Evolutionary conservation across 2,888 invertebrate genomes (phyloP).

Genomic region (Sinhomidia bicolor): DNA sequence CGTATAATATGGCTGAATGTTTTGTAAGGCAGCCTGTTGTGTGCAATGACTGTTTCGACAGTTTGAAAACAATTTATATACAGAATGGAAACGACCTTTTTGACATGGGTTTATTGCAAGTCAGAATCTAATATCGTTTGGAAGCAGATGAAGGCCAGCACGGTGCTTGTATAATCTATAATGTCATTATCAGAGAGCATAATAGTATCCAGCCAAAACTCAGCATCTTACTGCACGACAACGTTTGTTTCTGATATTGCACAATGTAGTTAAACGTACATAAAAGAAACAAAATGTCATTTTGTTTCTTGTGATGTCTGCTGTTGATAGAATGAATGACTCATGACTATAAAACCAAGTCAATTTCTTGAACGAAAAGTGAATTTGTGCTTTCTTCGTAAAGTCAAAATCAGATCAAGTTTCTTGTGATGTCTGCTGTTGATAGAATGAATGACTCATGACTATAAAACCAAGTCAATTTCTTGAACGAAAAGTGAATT

Average conservation of each 20-base stretch:
- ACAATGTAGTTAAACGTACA: background rate
- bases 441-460: background rate
- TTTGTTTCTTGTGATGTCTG: background rate
- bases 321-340: background rate
- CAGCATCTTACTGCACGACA: slow-evolving; percentile 31
- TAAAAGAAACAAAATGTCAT: background rate
- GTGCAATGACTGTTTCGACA: slow-evolving; percentile 10
- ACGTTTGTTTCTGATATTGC: background rate
- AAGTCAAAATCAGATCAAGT: background rate
- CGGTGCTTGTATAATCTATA: background rate
- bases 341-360: background rate
- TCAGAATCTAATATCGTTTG: background rate
- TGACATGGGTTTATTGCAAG: background rate
- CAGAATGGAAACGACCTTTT: background rate
- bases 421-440: background rate
- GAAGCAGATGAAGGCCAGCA: background rate
- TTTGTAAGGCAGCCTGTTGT: background rate
- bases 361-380: too few species aligned
- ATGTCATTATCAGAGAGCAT: too few species aligned
- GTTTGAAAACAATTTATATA: background rate
- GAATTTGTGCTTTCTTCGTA: too few species aligned
- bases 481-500: too few species aligned
- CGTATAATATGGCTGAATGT: background rate
- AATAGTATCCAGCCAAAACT: background rate
- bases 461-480: background rate